These are phyloP conservation scores for Myrmecobius fasciatus DNA, from an alignment of 2,113 vertebrate species.

Conservation along the genomic window DNA sequence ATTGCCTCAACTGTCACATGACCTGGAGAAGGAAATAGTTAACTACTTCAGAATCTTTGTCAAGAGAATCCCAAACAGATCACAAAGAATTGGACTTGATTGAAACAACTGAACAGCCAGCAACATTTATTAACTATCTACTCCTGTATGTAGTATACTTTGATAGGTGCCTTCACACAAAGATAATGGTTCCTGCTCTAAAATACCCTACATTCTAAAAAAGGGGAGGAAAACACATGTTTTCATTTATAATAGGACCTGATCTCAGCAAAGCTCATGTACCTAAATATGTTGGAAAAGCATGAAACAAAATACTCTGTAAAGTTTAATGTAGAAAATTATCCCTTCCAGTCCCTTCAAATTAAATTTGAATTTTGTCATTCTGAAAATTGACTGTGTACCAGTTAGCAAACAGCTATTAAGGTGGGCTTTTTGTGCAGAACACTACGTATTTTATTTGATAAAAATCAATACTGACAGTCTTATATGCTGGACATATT, in stretches of 20 bases:
- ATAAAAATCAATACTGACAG: constrained; percentile 41
- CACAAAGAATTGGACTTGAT: background rate
- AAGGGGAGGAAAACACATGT: background rate
- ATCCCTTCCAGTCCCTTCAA: background rate
- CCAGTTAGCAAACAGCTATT: constrained; percentile 22
- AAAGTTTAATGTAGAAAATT: background rate
- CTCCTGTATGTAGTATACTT: background rate
- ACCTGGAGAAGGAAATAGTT: background rate
- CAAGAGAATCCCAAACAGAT: background rate
- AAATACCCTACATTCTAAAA: background rate
- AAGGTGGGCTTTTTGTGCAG: constrained; percentile 4
- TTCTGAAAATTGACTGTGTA: constrained; percentile 20
- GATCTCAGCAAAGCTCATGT: background rate
- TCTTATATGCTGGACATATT: constrained; percentile 17
- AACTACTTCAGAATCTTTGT: background rate
- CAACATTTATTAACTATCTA: background rate
- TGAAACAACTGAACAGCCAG: background rate
- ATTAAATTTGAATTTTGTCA: constrained; percentile 40
- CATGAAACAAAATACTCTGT: background rate
- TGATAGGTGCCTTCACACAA: background rate
- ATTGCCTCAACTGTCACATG: background rate
- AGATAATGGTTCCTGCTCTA: background rate
- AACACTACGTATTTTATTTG: constrained; percentile 1
- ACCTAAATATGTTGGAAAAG: background rate
- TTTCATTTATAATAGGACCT: background rate